phyloP scores from a whole-genome alignment of 2,888 invertebrate species.

The Cabera pusaria region DNA sequence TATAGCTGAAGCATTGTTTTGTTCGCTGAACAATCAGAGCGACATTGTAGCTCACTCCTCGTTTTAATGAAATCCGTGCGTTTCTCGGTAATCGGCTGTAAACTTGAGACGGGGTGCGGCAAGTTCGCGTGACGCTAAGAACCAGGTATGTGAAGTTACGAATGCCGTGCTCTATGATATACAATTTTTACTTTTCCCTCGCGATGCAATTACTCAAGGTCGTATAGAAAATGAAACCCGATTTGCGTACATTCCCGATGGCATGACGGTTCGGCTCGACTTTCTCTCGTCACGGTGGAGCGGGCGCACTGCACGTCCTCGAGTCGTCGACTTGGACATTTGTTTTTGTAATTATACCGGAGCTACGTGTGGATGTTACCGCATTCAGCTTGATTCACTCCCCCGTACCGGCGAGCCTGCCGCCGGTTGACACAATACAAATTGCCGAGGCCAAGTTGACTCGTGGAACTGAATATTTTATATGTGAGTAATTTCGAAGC shows the following conservation, averaged over 20 bases:
- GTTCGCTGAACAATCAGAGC: constrained; percentile 2
- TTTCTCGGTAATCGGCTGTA: constrained; percentile 26
- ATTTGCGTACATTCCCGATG: constrained; percentile 56
- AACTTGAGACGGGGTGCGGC: constrained; percentile 17
- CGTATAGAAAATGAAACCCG: constrained; percentile 62
- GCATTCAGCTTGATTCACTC: constrained; percentile 40
- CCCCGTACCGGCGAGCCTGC: constrained; percentile 23
- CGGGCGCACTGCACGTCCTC: constrained; percentile 43
- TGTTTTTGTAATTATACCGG: constrained; percentile 47
- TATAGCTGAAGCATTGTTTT: constrained; percentile 1
- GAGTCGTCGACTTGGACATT: constrained; percentile 54
- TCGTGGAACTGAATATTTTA: constrained; percentile 36
- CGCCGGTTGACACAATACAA: constrained; percentile 39
- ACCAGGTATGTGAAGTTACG: constrained; percentile 23
- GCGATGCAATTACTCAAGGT: constrained; percentile 43
- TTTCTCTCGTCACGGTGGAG: constrained; percentile 67
- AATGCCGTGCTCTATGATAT: constrained; percentile 27
- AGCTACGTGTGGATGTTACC: constrained; percentile 41
- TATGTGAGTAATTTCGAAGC: constrained; percentile 29
- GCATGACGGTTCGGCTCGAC: constrained; percentile 43
- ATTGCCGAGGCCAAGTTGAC: constrained; percentile 40
- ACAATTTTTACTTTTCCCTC: constrained; percentile 33
- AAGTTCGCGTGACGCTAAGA: constrained; percentile 30
- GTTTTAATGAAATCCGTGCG: constrained; percentile 19
- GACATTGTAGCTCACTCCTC: neutral